Evolutionary conservation across 2,888 invertebrate species (phyloP).

Genomic region (Arge pagana): DNA sequence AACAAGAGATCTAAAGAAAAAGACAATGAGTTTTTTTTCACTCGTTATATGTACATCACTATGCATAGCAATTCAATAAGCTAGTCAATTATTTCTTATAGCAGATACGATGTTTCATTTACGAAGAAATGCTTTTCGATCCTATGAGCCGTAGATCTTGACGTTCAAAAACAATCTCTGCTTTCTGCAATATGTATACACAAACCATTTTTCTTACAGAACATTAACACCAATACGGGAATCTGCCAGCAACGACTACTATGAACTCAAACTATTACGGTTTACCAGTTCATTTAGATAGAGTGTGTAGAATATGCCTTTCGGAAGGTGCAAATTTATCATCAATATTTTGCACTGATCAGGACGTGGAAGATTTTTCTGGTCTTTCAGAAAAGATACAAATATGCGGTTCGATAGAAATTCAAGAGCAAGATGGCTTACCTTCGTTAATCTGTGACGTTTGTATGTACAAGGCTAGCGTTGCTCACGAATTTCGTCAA

Average conservation of each 20-base stretch:
- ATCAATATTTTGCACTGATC: slow-evolving; percentile 48
- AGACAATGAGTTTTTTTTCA: no score
- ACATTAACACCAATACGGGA: not conserved
- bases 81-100: no score
- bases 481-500: slow-evolving; percentile 54
- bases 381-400: slow-evolving; percentile 50
- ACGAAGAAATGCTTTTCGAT: no score
- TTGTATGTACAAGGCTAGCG: slow-evolving; percentile 53
- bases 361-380: slow-evolving; percentile 40
- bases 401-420: slow-evolving; percentile 51
- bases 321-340: slow-evolving; percentile 49
- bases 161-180: no score
- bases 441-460: slow-evolving; percentile 53
- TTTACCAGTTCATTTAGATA: slow-evolving; percentile 48
- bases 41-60: no score
- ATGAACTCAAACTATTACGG: slow-evolving; percentile 49
- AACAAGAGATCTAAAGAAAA: no score
- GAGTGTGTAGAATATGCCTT: slow-evolving; percentile 53
- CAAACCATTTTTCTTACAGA: slow-evolving; percentile 20
- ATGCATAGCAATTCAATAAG: no score
- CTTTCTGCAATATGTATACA: no score
- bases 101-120: no score
- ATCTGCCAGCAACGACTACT: slow-evolving; percentile 32
- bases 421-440: slow-evolving; percentile 53
- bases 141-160: no score